Evolutionary conservation across 2,797 vertebrate genomes (phyloP), one percentile per base, ranked within the genome.

Genomic region (Melanogrammus aeglefinus): DNA sequence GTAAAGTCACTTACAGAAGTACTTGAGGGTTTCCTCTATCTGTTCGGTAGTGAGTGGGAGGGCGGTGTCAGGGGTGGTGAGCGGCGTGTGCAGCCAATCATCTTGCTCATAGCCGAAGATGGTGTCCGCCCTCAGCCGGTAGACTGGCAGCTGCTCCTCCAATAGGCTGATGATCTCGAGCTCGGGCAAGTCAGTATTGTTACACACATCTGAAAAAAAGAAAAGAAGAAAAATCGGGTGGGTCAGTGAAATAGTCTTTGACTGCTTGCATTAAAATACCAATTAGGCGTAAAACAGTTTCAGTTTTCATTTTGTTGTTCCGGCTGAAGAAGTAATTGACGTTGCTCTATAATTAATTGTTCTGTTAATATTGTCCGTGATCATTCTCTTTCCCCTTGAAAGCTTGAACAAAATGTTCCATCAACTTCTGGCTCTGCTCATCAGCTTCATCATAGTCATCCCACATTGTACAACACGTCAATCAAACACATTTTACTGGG

Each of bases 141-240:
- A 99, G 85, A 97, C 95, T 70, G 98, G 97, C 89, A 99, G 93
- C 91, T 99, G 97, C 87, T 99, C 98, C 90, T 99, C 97, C 95
- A 99, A 92, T 39, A 99, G 92, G 88, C 98, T 99, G 92, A 99
- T 98, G 92, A 99, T 99, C 94, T 99, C 98, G 66, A 99, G 97
- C 95, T 99, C 98, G 69, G 98, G 97, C 92, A 99, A 95, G 86
- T 99, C 95, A 87, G 96, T 96, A 95, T 95, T 97, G 87, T 98
- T 98, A 94, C 97, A 99, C 95, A 99, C 98, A 95, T 99, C 98
- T 99, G 88, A 72, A 39, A 66, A 76, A 76, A 76, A 33, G 31
- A 31, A 88, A 21, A 80, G 18, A 27, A 69, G 0, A 27, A 69
- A 69, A 51, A 13, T 51, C 16, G 18, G 12, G 16, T 21, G 47